Percentiles rank a stretch among this genome's conserved stretches.
phyloP scores from a whole-genome alignment of 1,140 invertebrate species.

The Conus betulinus region DNA sequence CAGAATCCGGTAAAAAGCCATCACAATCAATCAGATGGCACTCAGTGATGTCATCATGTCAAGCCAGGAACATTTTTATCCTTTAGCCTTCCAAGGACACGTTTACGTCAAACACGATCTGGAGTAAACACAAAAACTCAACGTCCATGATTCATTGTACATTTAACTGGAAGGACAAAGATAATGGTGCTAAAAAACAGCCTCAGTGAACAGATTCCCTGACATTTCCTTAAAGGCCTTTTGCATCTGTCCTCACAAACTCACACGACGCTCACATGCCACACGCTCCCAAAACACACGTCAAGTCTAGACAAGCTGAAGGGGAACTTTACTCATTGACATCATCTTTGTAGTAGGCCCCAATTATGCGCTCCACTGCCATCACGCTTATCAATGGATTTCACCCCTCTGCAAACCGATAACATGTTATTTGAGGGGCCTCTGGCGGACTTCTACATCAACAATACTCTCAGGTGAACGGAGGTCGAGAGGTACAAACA shows the following conservation, averaged over 20 bases:
- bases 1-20: constrained; percentile 9
- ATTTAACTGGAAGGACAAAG: not conserved
- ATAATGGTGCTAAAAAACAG: not conserved
- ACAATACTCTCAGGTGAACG: too few relatives aligned
- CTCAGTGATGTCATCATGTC: not conserved
- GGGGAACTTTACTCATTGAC: constrained; percentile 55
- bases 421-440: not conserved
- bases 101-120: not conserved
- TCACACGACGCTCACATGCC: not conserved
- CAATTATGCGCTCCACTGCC: constrained; percentile 96
- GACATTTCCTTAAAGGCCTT: not conserved
- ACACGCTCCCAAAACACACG: not conserved
- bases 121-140: not conserved
- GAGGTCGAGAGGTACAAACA: too few relatives aligned
- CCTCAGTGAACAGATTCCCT: not conserved
- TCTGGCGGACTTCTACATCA: not conserved
- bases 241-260: not conserved
- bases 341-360: constrained; percentile 93
- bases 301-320: not conserved
- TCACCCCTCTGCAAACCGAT: constrained; percentile 85
- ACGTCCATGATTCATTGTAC: not conserved
- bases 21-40: not conserved
- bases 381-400: constrained; percentile 94
- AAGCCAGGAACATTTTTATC: not conserved
- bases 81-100: not conserved